These are phyloP conservation scores for Drosophila truncata DNA, from an alignment of 1,140 invertebrate genomes.

Conservation along the genomic window DNA sequence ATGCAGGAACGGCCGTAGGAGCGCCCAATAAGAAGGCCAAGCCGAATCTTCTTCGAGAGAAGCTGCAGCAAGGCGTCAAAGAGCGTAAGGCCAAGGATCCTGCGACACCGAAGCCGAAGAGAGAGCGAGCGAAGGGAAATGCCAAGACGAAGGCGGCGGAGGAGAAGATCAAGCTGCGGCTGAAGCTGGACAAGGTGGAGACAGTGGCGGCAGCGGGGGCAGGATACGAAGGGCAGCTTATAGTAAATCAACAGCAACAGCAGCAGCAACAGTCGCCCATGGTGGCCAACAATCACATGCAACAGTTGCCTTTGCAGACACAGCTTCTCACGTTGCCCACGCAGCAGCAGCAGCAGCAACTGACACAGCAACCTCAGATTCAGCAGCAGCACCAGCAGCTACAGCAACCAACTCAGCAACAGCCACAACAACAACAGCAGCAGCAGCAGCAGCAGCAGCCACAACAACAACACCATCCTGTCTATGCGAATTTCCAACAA, in stretches of 20 bases:
- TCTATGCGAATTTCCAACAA: conserved; percentile 59
- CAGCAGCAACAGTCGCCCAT: conserved; percentile 36
- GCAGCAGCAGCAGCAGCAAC: conserved; percentile 47
- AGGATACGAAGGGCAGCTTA: conserved; percentile 22
- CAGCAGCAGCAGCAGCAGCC: conserved; percentile 37
- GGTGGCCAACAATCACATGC: conserved; percentile 24
- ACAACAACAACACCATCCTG: conserved; percentile 47
- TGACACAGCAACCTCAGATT: conserved; percentile 58
- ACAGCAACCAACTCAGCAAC: conserved; percentile 27
- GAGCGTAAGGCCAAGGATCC: conserved; percentile 77
- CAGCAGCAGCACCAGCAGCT: conserved; percentile 55
- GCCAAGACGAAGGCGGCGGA: conserved; percentile 84
- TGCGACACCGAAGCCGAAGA: conserved; percentile 66
- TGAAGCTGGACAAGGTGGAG: conserved; percentile 94
- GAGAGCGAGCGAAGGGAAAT: conserved; percentile 80
- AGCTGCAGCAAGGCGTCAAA: conserved; percentile 81
- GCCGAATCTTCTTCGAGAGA: conserved; percentile 76
- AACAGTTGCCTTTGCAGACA: conserved; percentile 54
- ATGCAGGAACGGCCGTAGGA: neutral
- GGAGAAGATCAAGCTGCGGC: conserved; percentile 93
- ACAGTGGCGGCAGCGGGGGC: conserved; percentile 88
- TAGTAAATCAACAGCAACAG: conserved; percentile 49
- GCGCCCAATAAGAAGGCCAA: conserved; percentile 67
- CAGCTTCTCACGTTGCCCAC: conserved; percentile 47
- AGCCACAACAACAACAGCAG: conserved; percentile 36